phyloP scores from a whole-genome alignment of 2,888 invertebrate species.

The Luperina nickerlii region DNA sequence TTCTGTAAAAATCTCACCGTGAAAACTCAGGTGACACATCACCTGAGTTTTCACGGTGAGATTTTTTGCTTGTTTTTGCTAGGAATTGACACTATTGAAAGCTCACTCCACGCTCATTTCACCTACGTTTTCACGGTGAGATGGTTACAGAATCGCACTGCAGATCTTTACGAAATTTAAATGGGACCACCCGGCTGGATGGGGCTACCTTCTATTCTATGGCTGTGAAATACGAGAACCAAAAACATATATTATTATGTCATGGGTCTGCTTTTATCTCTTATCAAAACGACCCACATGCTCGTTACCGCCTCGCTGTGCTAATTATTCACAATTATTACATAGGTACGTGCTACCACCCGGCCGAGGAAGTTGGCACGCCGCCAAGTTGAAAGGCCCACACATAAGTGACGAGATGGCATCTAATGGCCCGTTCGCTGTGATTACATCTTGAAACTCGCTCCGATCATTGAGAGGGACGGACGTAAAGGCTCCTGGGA shows the following conservation, averaged over 20 bases:
- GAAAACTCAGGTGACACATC: too few relatives aligned
- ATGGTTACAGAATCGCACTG: too few relatives aligned
- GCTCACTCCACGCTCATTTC: too few relatives aligned
- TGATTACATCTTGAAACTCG: conserved; percentile 44
- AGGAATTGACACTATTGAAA: too few relatives aligned
- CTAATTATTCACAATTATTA: conserved; percentile 57
- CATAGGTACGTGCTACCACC: conserved; percentile 39
- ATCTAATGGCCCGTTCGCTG: conserved; percentile 47
- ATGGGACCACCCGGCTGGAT: too few relatives aligned
- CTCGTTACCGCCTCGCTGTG: conserved; percentile 30
- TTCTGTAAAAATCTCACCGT: too few relatives aligned
- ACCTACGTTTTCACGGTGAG: too few relatives aligned
- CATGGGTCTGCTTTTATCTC: conserved; percentile 30
- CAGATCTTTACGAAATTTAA: too few relatives aligned
- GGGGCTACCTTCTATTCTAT: too few relatives aligned
- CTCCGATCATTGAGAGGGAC: conserved; percentile 20
- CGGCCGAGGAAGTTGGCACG: conserved; percentile 34
- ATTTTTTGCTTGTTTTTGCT: too few relatives aligned
- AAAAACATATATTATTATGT: conserved; percentile 10
- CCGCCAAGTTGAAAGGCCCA: conserved; percentile 54
- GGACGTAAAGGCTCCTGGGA: background rate
- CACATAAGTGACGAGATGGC: conserved; percentile 61
- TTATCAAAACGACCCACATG: conserved; percentile 37
- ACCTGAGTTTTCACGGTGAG: too few relatives aligned
- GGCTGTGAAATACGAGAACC: background rate